These are phyloP conservation scores for Pantherophis guttatus DNA, from an alignment of 2,113 vertebrate species.

Conservation along the genomic window DNA sequence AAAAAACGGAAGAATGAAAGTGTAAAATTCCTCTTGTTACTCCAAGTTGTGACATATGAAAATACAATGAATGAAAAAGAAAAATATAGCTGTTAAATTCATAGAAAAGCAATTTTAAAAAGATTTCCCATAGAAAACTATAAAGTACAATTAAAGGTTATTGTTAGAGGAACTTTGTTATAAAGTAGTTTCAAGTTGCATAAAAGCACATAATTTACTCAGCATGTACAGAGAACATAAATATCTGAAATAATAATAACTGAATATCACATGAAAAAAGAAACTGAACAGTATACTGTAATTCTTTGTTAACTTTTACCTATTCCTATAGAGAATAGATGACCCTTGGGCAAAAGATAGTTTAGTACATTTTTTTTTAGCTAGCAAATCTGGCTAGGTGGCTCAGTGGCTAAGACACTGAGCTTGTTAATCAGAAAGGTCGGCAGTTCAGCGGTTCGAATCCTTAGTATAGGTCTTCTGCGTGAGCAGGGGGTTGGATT, in stretches of 20 bases:
- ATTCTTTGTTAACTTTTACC: neutral
- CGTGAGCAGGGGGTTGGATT: neutral
- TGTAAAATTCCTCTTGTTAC: neutral
- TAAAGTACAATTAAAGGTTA: neutral
- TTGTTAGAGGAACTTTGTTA: neutral
- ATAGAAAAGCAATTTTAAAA: neutral
- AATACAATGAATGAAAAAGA: neutral
- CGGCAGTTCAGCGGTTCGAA: no score
- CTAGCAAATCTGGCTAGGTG: no score
- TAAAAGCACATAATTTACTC: neutral
- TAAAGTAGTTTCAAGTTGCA: neutral
- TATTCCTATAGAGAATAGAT: neutral
- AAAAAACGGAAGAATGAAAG: neutral
- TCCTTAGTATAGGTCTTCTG: neutral
- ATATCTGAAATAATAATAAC: neutral
- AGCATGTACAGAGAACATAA: neutral
- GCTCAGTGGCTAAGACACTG: no score
- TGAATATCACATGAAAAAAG: neutral
- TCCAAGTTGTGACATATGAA: neutral
- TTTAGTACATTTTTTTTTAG: no score
- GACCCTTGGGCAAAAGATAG: neutral
- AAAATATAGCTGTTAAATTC: neutral
- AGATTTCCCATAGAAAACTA: neutral
- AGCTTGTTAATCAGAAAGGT: no score
- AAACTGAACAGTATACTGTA: neutral